Percentiles rank a stretch among this genome's conserved stretches.
These are phyloP conservation scores for Pediacus dermestoides DNA, from an alignment of 2,888 invertebrate genomes.

Conservation along the genomic window DNA sequence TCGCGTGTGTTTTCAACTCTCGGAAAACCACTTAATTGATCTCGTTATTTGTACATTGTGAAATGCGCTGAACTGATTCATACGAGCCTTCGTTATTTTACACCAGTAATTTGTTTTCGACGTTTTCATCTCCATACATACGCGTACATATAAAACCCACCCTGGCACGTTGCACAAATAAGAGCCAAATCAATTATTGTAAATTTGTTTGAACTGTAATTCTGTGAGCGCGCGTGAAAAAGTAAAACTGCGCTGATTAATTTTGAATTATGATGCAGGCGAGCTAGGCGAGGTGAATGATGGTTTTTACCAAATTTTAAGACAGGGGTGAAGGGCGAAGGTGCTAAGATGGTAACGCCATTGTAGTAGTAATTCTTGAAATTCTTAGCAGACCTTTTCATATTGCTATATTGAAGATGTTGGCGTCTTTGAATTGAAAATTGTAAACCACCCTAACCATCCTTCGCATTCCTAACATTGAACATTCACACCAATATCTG, in stretches of 20 bases:
- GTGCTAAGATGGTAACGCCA: conserved; percentile 36
- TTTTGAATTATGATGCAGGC: no score
- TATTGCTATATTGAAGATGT: conserved; percentile 48
- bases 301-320: no score
- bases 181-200: conserved; percentile 17
- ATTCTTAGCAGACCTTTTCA: conserved; percentile 43
- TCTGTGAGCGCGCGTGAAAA: no score
- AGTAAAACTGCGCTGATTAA: no score
- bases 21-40: conserved; percentile 22
- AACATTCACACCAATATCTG: conserved; percentile 47
- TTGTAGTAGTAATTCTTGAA: conserved; percentile 43
- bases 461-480: conserved; percentile 44
- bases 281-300: no score
- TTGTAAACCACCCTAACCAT: conserved; percentile 47
- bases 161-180: conserved; percentile 26
- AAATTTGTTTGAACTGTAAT: no score
- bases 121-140: conserved; percentile 19
- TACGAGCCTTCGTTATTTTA: conserved; percentile 33
- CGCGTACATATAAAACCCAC: no score
- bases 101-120: conserved; percentile 33
- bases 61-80: conserved; percentile 26
- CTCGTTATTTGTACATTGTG: conserved; percentile 21
- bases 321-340: conserved; percentile 14
- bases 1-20: conserved; percentile 18
- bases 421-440: conserved; percentile 47